A percentile compares a stretch with the other conserved stretches of the same genome.
These are phyloP conservation scores for Meloe dianella DNA, from an alignment of 2,888 invertebrate genomes.

Conservation along the genomic window DNA sequence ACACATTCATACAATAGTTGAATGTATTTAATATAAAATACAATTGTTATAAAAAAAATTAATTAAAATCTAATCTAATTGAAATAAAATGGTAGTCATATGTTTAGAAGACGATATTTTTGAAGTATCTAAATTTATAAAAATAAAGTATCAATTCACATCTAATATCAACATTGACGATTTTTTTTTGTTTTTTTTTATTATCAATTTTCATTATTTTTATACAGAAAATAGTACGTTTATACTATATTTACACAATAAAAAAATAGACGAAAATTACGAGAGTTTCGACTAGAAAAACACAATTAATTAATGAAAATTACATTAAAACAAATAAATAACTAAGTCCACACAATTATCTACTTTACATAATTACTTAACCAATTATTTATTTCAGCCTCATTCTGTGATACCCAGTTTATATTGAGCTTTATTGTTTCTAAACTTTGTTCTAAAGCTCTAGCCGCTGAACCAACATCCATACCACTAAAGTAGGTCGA, in stretches of 20 bases:
- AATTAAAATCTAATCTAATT: constrained; percentile 29
- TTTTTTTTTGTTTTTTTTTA: constrained; percentile 14
- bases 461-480: constrained; percentile 58
- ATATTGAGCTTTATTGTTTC: constrained; percentile 84
- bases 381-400: constrained; percentile 62
- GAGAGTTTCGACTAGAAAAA: constrained; percentile 33
- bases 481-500: constrained; percentile 59
- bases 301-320: constrained; percentile 34
- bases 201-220: constrained; percentile 17
- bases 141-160: constrained; percentile 44
- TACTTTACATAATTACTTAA: constrained; percentile 52
- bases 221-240: constrained; percentile 43
- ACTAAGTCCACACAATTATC: constrained; percentile 33
- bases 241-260: constrained; percentile 45
- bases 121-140: constrained; percentile 38
- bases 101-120: constrained; percentile 35
- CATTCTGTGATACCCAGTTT: constrained; percentile 74
- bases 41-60: constrained; percentile 32
- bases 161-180: constrained; percentile 41
- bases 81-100: constrained; percentile 33
- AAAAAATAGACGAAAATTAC: constrained; percentile 44
- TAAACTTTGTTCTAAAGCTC: constrained; percentile 73
- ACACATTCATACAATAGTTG: constrained; percentile 33
- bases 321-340: constrained; percentile 35
- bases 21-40: constrained; percentile 34